Evolutionary conservation across 2,113 vertebrate genomes (phyloP).

Genomic region (Hemibagrus wyckioides): DNA sequence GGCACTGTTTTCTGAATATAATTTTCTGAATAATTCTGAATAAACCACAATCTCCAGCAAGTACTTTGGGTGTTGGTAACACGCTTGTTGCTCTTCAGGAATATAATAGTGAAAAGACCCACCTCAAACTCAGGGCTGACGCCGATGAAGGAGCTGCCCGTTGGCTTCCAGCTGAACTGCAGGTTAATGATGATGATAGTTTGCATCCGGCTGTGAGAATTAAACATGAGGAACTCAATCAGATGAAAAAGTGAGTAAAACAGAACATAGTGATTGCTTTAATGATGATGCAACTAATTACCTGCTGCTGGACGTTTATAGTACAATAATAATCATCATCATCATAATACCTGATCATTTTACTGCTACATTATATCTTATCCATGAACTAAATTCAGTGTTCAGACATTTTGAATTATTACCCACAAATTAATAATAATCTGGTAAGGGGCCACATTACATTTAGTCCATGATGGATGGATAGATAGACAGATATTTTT

Average conservation of each 20-base stretch:
- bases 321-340: not conserved
- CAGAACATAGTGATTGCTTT: not conserved
- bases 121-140: constrained; percentile 85
- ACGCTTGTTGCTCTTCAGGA: constrained; percentile 77
- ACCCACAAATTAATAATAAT: too few species aligned
- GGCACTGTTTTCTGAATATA: not conserved
- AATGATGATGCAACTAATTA: not conserved
- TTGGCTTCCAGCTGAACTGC: constrained; percentile 86
- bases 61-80: constrained; percentile 72
- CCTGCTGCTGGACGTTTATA: not conserved
- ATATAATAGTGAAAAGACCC: constrained; percentile 81
- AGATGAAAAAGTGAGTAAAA: not conserved
- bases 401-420: too few species aligned
- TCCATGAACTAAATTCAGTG: too few species aligned
- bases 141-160: constrained; percentile 80
- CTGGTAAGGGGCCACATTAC: too few species aligned
- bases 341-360: too few species aligned
- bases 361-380: not conserved
- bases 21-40: too few species aligned
- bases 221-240: not conserved
- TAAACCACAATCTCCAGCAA: constrained; percentile 79
- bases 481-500: too few species aligned
- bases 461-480: too few species aligned
- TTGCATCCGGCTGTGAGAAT: constrained; percentile 75
- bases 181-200: constrained; percentile 84